Percentiles rank a stretch among this genome's conserved stretches.
Evolutionary conservation across 2,113 vertebrate species (phyloP).

Genomic region (Talpa occidentalis): DNA sequence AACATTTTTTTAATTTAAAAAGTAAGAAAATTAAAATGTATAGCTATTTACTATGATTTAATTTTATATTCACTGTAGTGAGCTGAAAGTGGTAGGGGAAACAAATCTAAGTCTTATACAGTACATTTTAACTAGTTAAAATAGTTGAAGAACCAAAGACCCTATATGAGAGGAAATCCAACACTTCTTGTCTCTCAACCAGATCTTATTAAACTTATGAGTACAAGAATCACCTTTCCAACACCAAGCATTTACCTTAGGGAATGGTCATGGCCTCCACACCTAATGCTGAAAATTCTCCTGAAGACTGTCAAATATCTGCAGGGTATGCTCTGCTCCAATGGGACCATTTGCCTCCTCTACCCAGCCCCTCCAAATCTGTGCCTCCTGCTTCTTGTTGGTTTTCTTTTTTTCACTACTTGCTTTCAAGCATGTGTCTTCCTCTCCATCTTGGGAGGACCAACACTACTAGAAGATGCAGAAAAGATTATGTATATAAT

Average conservation of each 20-base stretch:
- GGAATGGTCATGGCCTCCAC: accelerated
- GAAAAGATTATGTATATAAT: background rate
- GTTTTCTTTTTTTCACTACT: background rate
- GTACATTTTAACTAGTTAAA: background rate
- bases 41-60: background rate
- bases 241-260: background rate
- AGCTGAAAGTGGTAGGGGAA: background rate
- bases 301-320: background rate
- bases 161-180: background rate
- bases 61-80: background rate
- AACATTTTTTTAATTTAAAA: background rate
- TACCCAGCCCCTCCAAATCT: background rate
- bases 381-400: background rate
- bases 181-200: background rate
- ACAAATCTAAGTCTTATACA: background rate
- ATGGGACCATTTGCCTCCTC: too few relatives aligned
- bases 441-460: background rate
- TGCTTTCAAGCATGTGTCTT: background rate
- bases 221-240: background rate
- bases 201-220: background rate
- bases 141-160: background rate
- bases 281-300: background rate
- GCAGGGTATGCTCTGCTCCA: background rate
- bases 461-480: background rate
- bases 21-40: background rate